Percentiles rank a stretch among this genome's conserved stretches.
These are phyloP conservation scores for Pantherophis guttatus DNA, from an alignment of 2,113 vertebrate species.

Conservation along the genomic window DNA sequence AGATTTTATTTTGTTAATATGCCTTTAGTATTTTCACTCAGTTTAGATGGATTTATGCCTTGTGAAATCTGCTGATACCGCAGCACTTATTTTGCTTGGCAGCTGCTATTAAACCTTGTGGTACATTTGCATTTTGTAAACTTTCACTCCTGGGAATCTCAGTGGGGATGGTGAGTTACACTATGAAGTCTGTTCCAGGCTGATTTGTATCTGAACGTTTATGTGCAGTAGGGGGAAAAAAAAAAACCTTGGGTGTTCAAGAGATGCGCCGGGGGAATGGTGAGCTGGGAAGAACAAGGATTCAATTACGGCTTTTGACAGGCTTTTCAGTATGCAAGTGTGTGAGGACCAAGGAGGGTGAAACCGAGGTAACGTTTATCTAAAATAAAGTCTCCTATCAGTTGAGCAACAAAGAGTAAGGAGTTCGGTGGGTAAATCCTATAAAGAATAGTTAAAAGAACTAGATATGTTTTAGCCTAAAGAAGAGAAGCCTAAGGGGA, in stretches of 20 bases:
- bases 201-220: conserved; percentile 6
- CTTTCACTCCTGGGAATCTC: conserved; percentile 22
- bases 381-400: neutral
- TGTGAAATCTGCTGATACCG: conserved; percentile 8
- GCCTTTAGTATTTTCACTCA: conserved; percentile 42
- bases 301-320: neutral
- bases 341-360: neutral
- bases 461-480: neutral
- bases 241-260: neutral
- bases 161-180: neutral
- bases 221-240: neutral
- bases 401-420: neutral
- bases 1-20: conserved; percentile 46
- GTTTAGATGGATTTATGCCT: conserved; percentile 16
- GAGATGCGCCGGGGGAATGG: neutral
- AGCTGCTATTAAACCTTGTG: conserved; percentile 18
- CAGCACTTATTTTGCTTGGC: conserved; percentile 27
- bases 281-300: neutral
- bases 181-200: neutral
- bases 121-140: conserved; percentile 21
- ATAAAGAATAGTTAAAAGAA: neutral
- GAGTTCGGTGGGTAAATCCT: neutral
- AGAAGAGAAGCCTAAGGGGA: neutral
- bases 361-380: neutral
- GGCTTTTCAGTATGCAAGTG: neutral